A percentile compares a stretch with the other conserved stretches of the same genome.
phyloP scores from a whole-genome alignment of 2,797 vertebrate genomes.

The Rhynchotus rufescens region DNA sequence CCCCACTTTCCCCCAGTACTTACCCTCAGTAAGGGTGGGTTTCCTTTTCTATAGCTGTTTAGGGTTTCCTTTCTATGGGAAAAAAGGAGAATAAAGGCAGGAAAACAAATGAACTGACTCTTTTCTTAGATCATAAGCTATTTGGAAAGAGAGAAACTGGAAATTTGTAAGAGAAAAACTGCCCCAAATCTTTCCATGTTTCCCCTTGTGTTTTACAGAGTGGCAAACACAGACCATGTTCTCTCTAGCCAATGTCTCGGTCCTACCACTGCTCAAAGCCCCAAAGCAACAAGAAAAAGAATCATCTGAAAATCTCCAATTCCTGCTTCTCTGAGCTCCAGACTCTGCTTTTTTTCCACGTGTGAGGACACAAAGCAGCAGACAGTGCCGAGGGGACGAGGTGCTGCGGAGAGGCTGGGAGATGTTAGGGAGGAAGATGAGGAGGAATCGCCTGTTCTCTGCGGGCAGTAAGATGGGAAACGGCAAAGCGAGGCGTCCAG shows the following conservation, averaged over 20 bases:
- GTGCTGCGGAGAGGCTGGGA: background rate
- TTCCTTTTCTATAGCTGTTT: background rate
- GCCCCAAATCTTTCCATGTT: background rate
- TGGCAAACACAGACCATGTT: background rate
- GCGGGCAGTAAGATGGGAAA: background rate
- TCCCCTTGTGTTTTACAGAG: background rate
- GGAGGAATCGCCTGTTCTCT: background rate
- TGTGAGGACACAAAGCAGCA: background rate
- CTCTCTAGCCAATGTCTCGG: background rate
- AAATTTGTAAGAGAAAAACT: background rate
- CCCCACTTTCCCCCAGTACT: background rate
- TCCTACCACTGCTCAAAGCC: background rate
- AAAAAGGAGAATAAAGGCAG: background rate
- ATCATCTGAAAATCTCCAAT: background rate
- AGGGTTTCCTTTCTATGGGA: background rate
- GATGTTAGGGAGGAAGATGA: background rate
- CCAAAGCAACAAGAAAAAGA: background rate
- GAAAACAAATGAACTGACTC: background rate
- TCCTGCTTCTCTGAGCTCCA: background rate
- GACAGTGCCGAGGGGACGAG: background rate
- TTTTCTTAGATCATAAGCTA: background rate
- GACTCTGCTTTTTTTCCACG: background rate
- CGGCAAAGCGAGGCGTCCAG: background rate
- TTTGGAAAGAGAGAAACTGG: background rate
- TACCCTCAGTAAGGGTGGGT: background rate